phyloP scores from a whole-genome alignment of 2,888 invertebrate species.

The Hydropsyche betteni region DNA sequence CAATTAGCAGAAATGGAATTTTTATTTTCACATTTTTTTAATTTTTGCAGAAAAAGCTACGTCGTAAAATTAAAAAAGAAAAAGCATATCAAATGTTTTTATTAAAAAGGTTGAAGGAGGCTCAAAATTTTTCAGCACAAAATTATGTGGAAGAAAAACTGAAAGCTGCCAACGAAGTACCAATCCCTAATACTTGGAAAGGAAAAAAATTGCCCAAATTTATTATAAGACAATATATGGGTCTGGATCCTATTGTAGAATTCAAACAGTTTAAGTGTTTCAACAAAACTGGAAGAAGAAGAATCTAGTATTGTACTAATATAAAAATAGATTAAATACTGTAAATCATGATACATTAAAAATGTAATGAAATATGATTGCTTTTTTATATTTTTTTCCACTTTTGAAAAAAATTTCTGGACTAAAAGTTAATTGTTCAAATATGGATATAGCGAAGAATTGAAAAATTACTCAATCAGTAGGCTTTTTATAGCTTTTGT shows the following conservation, averaged over 20 bases:
- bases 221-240: conserved; percentile 73
- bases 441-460: too few relatives aligned
- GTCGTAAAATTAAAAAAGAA: conserved; percentile 77
- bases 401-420: too few relatives aligned
- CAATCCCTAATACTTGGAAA: conserved; percentile 63
- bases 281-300: neutral
- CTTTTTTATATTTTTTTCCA: too few relatives aligned
- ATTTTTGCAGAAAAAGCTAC: conserved; percentile 68
- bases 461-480: too few relatives aligned
- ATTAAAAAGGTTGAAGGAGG: conserved; percentile 73
- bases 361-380: too few relatives aligned
- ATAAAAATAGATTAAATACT: too few relatives aligned
- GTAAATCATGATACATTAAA: too few relatives aligned
- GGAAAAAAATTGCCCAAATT: conserved; percentile 74
- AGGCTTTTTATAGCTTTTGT: too few relatives aligned
- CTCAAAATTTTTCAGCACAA: conserved; percentile 80
- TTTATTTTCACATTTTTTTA: neutral
- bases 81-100: conserved; percentile 79
- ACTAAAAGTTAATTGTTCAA: too few relatives aligned
- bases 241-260: conserved; percentile 67
- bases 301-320: too few relatives aligned
- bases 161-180: conserved; percentile 68
- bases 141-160: conserved; percentile 74
- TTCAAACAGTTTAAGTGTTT: conserved; percentile 55
- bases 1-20: neutral